Percentiles rank a stretch among this genome's conserved stretches.
Conservation (phyloP, 2,888 invertebrate genomes). For the Megalurothrips usitatus region DNA sequence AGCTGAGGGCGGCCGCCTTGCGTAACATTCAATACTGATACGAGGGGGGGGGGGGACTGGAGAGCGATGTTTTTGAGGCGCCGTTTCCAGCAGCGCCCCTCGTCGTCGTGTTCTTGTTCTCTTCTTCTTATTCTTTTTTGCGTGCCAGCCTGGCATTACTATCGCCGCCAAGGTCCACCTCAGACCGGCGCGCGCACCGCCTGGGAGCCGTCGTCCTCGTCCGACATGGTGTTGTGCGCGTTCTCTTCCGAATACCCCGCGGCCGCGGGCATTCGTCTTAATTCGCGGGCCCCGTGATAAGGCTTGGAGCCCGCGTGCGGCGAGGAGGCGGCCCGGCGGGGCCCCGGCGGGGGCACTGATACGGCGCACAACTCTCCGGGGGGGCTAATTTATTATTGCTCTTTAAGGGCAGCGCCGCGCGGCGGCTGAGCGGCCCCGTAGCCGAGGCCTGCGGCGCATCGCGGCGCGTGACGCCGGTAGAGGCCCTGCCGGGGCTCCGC, state of each 20-base stretch:
- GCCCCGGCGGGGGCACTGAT: background rate
- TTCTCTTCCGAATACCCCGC: background rate
- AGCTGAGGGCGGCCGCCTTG: too few relatives aligned
- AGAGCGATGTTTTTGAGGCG: background rate
- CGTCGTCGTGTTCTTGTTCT: background rate
- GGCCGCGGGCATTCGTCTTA: constrained; percentile 13
- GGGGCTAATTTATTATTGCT: constrained; percentile 13
- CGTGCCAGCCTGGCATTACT: background rate
- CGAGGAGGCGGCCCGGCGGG: background rate
- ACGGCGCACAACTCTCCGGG: background rate
- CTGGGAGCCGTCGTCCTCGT: background rate
- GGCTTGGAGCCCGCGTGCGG: background rate
- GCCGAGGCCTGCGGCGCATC: background rate
- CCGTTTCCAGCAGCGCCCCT: background rate
- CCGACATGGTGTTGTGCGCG: background rate
- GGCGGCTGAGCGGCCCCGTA: background rate
- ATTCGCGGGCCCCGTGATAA: background rate
- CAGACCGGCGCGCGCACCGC: background rate
- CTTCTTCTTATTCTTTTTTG: too few relatives aligned
- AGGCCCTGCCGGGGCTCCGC: background rate
- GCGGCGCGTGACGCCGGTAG: background rate
- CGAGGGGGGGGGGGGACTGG: too few relatives aligned
- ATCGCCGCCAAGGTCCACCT: background rate
- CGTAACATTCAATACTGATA: too few relatives aligned
- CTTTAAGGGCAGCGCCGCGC: background rate